Conservation (phyloP, 1,140 invertebrate genomes). For the Triops cancriformis region DNA sequence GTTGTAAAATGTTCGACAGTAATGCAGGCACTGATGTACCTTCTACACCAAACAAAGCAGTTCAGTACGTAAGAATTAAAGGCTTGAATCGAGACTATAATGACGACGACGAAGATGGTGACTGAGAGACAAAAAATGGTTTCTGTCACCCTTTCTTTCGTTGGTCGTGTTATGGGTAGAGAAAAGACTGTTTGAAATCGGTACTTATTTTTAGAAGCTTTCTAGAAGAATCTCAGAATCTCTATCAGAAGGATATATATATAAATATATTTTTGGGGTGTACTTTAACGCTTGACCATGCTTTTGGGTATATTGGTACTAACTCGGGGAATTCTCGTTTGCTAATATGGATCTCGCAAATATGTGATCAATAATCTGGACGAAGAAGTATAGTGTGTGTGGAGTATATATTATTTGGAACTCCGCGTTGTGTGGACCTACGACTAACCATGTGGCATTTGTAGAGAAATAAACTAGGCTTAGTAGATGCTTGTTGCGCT, state of each 20-base stretch:
- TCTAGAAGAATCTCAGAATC: neutral
- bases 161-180: neutral
- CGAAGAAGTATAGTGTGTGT: neutral
- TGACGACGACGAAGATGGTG: slow-evolving; percentile 32
- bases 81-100: slow-evolving; percentile 40
- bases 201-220: neutral
- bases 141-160: neutral
- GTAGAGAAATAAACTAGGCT: neutral
- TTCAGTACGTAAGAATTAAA: slow-evolving; percentile 44
- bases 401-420: neutral
- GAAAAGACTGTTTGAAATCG: neutral
- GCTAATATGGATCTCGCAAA: neutral
- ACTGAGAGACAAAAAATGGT: slow-evolving; percentile 20
- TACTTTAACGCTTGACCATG: neutral
- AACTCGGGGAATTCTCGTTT: neutral
- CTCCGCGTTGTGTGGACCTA: neutral
- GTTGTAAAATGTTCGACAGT: slow-evolving; percentile 16
- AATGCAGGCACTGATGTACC: neutral
- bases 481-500: neutral
- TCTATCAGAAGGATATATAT: neutral
- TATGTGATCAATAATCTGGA: neutral
- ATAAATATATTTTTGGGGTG: neutral
- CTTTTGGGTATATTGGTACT: neutral
- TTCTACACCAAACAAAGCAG: slow-evolving; percentile 34
- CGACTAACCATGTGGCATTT: neutral